phyloP scores from a whole-genome alignment of 2,113 vertebrate genomes.

The Chrysemys picta region DNA sequence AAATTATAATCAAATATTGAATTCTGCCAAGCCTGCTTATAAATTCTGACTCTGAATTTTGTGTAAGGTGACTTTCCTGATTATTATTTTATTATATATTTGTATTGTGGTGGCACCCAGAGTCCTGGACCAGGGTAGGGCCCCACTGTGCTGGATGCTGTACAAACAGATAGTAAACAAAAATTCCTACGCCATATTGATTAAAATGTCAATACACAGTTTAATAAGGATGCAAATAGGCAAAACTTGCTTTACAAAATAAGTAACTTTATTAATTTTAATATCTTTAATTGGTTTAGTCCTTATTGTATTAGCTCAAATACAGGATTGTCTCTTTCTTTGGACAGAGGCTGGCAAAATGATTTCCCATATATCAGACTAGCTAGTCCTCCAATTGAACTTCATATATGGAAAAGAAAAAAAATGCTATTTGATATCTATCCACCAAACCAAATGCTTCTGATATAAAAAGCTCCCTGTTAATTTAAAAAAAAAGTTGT shows the following conservation, averaged over 20 bases:
- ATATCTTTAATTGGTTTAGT: background rate
- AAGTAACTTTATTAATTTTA: background rate
- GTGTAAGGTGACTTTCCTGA: background rate
- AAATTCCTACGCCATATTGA: background rate
- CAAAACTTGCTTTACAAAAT: background rate
- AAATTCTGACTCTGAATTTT: slow-evolving; percentile 12
- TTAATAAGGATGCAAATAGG: background rate
- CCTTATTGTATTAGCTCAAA: background rate
- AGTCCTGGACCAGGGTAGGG: background rate
- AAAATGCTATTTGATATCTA: background rate
- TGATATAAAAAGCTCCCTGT: background rate
- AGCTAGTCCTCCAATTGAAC: background rate
- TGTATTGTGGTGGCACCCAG: slow-evolving; percentile 31
- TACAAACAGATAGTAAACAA: background rate
- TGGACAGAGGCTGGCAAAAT: background rate
- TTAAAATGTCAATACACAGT: background rate
- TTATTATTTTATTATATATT: background rate
- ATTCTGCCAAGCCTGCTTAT: background rate
- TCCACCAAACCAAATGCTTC: background rate
- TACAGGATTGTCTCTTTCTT: background rate
- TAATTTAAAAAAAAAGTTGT: background rate
- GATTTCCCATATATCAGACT: background rate
- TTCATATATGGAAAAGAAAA: background rate
- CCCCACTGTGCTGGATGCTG: background rate
- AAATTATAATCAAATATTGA: background rate